Percentiles rank a stretch among this genome's conserved stretches.
These are phyloP conservation scores for Diceros bicornis DNA, from an alignment of 2,797 vertebrate genomes.

Conservation along the genomic window DNA sequence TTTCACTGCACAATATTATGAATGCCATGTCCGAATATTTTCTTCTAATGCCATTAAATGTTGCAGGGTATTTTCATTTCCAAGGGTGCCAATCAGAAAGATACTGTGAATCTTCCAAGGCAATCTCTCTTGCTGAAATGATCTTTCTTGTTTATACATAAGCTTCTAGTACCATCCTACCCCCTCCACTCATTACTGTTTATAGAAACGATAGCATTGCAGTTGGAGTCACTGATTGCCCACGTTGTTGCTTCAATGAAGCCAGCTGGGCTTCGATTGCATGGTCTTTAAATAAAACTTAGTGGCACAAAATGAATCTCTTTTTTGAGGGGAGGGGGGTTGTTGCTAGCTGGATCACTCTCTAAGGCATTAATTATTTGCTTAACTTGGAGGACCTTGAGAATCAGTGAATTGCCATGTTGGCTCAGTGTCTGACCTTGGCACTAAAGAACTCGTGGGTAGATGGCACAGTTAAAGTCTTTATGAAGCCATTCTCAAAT, in stretches of 20 bases:
- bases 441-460: not conserved
- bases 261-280: slow-evolving; percentile 86
- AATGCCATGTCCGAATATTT: not conserved
- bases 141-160: slow-evolving; percentile 83
- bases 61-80: slow-evolving; percentile 46
- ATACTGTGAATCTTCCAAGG: slow-evolving; percentile 62
- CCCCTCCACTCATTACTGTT: slow-evolving; percentile 83
- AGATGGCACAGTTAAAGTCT: not conserved
- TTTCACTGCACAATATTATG: not conserved
- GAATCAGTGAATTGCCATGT: not conserved
- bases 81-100: slow-evolving; percentile 36
- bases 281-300: slow-evolving; percentile 86
- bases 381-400: slow-evolving; percentile 76
- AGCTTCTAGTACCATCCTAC: slow-evolving; percentile 73
- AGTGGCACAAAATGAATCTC: slow-evolving; percentile 80
- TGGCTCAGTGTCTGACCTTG: slow-evolving; percentile 70
- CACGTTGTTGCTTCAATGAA: slow-evolving; percentile 86
- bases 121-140: slow-evolving; percentile 75
- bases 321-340: slow-evolving; percentile 75
- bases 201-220: slow-evolving; percentile 84
- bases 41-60: slow-evolving; percentile 30
- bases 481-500: not conserved
- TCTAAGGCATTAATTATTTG: slow-evolving; percentile 77
- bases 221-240: slow-evolving; percentile 86
- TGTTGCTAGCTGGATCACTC: slow-evolving; percentile 72